Conservation (phyloP, 2,113 vertebrate species). For the Manacus vitellinus region DNA sequence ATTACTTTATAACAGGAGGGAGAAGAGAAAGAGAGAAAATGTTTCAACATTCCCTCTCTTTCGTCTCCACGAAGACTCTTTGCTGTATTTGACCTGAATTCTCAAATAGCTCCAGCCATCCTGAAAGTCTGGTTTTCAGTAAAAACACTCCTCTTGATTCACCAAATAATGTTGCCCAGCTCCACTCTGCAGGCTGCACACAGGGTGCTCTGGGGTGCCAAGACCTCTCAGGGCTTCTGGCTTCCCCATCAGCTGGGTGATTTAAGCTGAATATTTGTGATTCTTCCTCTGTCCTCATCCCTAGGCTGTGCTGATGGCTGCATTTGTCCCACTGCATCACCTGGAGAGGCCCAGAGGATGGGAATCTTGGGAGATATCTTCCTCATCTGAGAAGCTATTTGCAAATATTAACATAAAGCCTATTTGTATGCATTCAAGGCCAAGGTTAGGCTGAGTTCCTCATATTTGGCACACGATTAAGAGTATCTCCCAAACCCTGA, state of each 20-base stretch:
- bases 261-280: background rate
- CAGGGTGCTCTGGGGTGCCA: background rate
- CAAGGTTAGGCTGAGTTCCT: background rate
- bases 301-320: background rate
- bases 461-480: background rate
- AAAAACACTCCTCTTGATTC: background rate
- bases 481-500: background rate
- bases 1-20: background rate
- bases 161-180: background rate
- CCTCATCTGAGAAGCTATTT: background rate
- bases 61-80: background rate
- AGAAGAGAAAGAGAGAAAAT: background rate
- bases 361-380: background rate
- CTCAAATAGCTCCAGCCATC: background rate
- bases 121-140: background rate
- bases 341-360: background rate
- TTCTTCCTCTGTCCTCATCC: background rate
- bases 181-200: background rate
- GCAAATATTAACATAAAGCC: slow-evolving; percentile 18
- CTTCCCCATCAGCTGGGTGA: background rate
- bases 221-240: background rate
- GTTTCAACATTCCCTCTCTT: background rate
- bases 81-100: slow-evolving; percentile 36
- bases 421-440: background rate
- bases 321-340: background rate